Evolutionary conservation across 1,140 invertebrate genomes (phyloP).

Genomic region (Bombus waltoni): DNA sequence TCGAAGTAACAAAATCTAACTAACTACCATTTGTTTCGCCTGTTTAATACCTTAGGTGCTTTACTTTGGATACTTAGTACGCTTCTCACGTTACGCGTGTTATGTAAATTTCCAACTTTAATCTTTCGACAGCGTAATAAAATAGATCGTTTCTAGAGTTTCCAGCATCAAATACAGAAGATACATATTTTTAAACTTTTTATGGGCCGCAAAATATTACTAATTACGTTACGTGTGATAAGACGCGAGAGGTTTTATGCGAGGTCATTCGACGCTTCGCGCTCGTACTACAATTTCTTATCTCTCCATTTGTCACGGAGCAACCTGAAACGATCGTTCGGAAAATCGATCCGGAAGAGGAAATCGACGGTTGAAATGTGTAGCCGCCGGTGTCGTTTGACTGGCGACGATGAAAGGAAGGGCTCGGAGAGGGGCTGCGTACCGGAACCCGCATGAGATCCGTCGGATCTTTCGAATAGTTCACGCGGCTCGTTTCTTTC

Average conservation of each 20-base stretch:
- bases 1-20: not conserved
- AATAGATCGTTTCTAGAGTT: too few species aligned
- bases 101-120: too few species aligned
- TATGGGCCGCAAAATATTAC: too few species aligned
- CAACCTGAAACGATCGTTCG: not conserved
- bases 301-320: not conserved
- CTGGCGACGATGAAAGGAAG: slow-evolving; percentile 11
- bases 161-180: too few species aligned
- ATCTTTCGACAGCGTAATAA: too few species aligned
- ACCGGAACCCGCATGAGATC: slow-evolving; percentile 65
- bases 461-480: slow-evolving; percentile 62
- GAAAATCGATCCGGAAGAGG: slow-evolving; percentile 23
- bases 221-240: too few species aligned
- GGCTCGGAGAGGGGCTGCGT: not conserved
- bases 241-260: too few species aligned
- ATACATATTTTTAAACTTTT: too few species aligned
- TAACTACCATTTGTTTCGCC: too few species aligned
- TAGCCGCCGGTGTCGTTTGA: not conserved
- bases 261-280: not conserved
- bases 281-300: too few species aligned
- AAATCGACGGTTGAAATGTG: not conserved
- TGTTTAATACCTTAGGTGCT: not conserved
- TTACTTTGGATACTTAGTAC: not conserved
- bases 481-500: slow-evolving; percentile 63
- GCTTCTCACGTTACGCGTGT: not conserved